A percentile compares a stretch with the other conserved stretches of the same genome.
phyloP scores from a whole-genome alignment of 64 coral and sea anemone genomes.

The Montipora efflorescens region DNA sequence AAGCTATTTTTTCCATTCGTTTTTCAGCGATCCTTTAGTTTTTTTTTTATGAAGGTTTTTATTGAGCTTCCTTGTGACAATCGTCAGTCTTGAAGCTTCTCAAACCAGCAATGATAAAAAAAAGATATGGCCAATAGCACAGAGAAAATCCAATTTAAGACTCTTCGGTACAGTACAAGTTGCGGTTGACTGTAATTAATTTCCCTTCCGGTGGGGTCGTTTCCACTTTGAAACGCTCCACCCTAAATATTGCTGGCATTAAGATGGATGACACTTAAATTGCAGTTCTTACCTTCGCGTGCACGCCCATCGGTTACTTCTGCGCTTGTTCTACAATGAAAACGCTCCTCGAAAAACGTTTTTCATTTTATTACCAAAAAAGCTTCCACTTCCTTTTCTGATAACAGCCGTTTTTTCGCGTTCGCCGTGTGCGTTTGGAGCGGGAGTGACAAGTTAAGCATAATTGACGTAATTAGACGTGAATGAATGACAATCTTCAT shows the following conservation, averaged over 20 bases:
- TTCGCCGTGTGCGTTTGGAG: neutral
- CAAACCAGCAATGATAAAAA: neutral
- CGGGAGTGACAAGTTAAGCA: neutral
- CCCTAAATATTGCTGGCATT: constrained; percentile 20
- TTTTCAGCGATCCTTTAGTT: neutral
- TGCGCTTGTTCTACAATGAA: neutral
- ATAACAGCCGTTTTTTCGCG: neutral
- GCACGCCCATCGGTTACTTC: neutral
- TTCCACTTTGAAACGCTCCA: neutral
- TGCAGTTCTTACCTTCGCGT: neutral
- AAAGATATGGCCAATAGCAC: neutral
- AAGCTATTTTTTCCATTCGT: neutral
- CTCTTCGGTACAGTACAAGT: constrained; percentile 45
- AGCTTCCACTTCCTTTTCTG: neutral
- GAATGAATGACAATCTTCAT: constrained; percentile 32
- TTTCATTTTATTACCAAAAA: neutral
- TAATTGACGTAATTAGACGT: constrained; percentile 27
- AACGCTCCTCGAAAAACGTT: neutral
- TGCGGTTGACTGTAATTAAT: constrained; percentile 3
- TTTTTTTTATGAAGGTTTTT: constrained; percentile 4
- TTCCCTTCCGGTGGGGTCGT: constrained; percentile 43
- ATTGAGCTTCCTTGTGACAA: constrained; percentile 14
- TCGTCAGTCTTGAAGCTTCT: neutral
- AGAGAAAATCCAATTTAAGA: constrained; percentile 12
- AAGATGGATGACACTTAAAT: constrained; percentile 58